Evolutionary conservation across 2,888 invertebrate genomes (phyloP).

Genomic region (Podabrus alpinus): DNA sequence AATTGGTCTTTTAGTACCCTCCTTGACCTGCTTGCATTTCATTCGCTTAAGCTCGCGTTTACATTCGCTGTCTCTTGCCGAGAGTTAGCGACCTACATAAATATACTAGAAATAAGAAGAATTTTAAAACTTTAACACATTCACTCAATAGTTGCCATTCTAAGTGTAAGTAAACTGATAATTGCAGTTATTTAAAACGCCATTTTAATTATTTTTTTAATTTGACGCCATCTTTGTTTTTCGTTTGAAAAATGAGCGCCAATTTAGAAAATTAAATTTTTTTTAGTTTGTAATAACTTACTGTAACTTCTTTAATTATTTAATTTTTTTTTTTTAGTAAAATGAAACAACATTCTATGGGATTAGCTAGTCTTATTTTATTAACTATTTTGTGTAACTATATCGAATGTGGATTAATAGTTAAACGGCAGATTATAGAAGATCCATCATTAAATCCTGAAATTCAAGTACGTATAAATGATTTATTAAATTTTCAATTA

Average conservation of each 20-base stretch:
- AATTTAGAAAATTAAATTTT: neutral
- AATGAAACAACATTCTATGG: slow-evolving; percentile 48
- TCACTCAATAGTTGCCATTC: slow-evolving; percentile 52
- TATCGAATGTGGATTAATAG: slow-evolving; percentile 45
- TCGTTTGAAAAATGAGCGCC: slow-evolving; percentile 2
- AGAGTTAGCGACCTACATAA: slow-evolving; percentile 53
- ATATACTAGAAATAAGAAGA: slow-evolving; percentile 56
- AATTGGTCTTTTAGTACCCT: slow-evolving; percentile 29
- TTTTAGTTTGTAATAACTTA: neutral
- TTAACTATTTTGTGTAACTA: slow-evolving; percentile 40
- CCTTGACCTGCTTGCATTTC: slow-evolving; percentile 52
- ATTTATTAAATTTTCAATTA: neutral
- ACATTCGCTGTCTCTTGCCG: slow-evolving; percentile 38
- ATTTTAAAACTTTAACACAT: slow-evolving; percentile 55
- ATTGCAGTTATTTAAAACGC: neutral
- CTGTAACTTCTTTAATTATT: slow-evolving; percentile 10
- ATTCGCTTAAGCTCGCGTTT: slow-evolving; percentile 45
- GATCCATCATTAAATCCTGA: slow-evolving; percentile 33
- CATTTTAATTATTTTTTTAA: neutral
- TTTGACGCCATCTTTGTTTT: slow-evolving; percentile 12
- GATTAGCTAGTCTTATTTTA: slow-evolving; percentile 41
- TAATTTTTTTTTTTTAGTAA: slow-evolving; percentile 42
- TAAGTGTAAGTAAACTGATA: slow-evolving; percentile 48
- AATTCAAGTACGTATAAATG: slow-evolving; percentile 34
- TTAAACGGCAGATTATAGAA: slow-evolving; percentile 42